Base-by-base conservation (phyloP, 2,113 vertebrate species). In the Daubentonia madagascariensis region DNA sequence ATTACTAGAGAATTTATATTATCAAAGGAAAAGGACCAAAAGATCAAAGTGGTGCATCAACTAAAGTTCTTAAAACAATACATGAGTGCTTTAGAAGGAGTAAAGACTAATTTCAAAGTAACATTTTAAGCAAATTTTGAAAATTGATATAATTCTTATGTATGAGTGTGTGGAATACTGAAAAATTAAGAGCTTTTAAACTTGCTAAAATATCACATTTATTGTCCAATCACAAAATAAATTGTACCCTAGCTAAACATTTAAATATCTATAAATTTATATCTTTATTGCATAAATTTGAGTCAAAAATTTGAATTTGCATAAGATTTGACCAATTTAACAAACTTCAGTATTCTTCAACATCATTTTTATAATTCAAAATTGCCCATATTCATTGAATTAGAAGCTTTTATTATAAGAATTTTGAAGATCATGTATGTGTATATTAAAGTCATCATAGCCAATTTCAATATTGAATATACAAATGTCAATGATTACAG, bases 51-150 rank as follows among this genome's bases (percentile, higher is more conserved):
- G 25, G 3, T 85, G 1, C 2, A 35, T 73, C 13, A 22, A 67
- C 37, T 48, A 30, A 8, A 81, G 7, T 54, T 85, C 40, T 79
- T 89, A 92, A 72, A 93, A 43, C 22, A 1, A n/a, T 37, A 67
- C 14, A 0, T n/a, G 40, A 72, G 23, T 48, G 13, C 2, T 52
- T 95, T 89, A 40, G 28, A 76, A 81, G 5, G 16, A 35, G 88
- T 43, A 23, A 80, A 52, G 5, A 54, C 2, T 0, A 79, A 16
- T 50, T 72, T 72, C 78, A 48, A 40, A 23, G 17, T 20, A 40
- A 4, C 5, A 95, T 73, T 92, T 89, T 75, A 97, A 96, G 79
- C 11, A 57, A 85, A 72, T n/a, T 52, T 63, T 83, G 12, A 83
- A 84, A 63, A 84, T 13, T 37, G 4, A 65, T 84, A 32, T 10